These are phyloP conservation scores for Episyrphus balteatus DNA, from an alignment of 1,140 invertebrate genomes.

Conservation along the genomic window DNA sequence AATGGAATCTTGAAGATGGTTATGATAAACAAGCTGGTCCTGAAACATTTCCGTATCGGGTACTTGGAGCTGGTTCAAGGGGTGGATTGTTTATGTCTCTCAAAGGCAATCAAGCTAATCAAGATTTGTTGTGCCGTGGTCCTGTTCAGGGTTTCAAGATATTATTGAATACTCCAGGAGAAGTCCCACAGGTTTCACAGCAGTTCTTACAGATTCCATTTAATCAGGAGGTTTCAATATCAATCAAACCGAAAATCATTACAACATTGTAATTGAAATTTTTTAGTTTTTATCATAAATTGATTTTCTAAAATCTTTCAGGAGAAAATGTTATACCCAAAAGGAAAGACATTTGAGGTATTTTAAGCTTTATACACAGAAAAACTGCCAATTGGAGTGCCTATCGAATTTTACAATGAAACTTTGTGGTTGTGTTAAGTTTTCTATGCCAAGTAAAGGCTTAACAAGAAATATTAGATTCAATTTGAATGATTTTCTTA, in stretches of 20 bases:
- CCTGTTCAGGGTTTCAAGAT: background rate
- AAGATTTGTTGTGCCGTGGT: background rate
- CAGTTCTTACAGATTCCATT: background rate
- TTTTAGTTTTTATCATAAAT: background rate
- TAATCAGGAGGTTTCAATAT: background rate
- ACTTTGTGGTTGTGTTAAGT: slow-evolving; percentile 44
- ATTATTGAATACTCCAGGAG: background rate
- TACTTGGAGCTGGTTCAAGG: background rate
- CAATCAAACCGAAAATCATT: no score
- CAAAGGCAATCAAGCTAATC: background rate
- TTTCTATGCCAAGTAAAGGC: slow-evolving; percentile 56
- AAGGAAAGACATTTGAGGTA: slow-evolving; percentile 42
- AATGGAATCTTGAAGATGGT: no score
- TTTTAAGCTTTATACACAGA: slow-evolving; percentile 58
- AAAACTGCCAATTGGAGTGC: slow-evolving; percentile 53
- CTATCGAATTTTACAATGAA: slow-evolving; percentile 49
- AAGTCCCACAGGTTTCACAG: background rate
- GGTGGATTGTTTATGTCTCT: background rate
- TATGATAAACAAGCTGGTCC: no score
- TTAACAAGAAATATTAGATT: no score
- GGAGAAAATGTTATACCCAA: slow-evolving; percentile 47
- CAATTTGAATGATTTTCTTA: no score
- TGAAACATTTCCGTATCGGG: background rate
- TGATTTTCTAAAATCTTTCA: slow-evolving; percentile 34
- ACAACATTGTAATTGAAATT: no score